phyloP scores from a whole-genome alignment of 2,113 vertebrate species.

The Apodemus speciosus region DNA sequence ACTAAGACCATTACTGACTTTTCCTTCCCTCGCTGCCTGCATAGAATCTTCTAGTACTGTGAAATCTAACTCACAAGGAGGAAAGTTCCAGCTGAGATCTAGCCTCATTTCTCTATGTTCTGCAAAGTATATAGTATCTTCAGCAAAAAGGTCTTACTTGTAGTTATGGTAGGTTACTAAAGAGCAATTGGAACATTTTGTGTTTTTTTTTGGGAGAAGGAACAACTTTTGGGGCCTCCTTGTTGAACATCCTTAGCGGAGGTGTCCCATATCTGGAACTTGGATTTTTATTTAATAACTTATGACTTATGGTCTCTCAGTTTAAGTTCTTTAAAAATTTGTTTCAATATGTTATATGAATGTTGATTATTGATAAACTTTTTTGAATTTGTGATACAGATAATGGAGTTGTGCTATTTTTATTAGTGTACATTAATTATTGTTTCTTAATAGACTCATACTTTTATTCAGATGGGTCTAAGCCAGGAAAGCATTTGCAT shows the following conservation, averaged over 20 bases:
- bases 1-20: not conserved
- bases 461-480: slow-evolving; percentile 21
- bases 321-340: not conserved
- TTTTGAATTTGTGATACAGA: slow-evolving; percentile 39
- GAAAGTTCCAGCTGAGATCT: not conserved
- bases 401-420: slow-evolving; percentile 39
- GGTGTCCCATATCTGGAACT: not conserved
- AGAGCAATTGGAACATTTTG: not conserved
- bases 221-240: not conserved
- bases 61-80: not conserved
- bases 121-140: not conserved
- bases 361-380: not conserved
- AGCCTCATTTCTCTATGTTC: not conserved
- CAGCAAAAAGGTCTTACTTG: not conserved
- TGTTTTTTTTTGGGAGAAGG: not conserved
- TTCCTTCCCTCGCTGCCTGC: not conserved
- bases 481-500: slow-evolving; percentile 48
- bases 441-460: not conserved
- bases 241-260: not conserved
- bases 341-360: not conserved
- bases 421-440: not conserved
- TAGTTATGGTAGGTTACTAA: not conserved
- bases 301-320: not conserved
- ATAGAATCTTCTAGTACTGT: not conserved
- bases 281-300: not conserved